Conservation (phyloP, 2,888 invertebrate genomes). For the Stenichneumon culpator region DNA sequence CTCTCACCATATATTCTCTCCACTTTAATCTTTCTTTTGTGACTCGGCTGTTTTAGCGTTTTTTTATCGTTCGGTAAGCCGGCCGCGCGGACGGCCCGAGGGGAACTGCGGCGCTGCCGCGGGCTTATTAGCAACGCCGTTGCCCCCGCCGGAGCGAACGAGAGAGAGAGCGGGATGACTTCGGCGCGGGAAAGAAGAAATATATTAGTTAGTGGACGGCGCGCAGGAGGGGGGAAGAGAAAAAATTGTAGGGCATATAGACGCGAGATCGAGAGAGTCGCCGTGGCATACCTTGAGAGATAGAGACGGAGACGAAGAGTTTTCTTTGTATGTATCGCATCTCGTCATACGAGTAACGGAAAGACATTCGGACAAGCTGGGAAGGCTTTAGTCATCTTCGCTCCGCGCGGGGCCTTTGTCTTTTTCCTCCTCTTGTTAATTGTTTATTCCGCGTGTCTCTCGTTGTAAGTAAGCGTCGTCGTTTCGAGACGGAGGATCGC, state of each 20-base stretch:
- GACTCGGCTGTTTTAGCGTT: constrained; percentile 83
- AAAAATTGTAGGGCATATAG: constrained; percentile 72
- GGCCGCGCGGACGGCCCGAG: constrained; percentile 51
- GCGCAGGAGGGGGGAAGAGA: constrained; percentile 57
- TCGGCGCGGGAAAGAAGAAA: not conserved
- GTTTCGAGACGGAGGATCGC: not conserved
- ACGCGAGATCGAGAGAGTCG: constrained; percentile 55
- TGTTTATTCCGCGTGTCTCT: not conserved
- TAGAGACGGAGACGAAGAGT: constrained; percentile 42
- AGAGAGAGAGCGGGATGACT: not conserved
- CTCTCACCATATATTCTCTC: constrained; percentile 76
- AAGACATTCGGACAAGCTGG: not conserved
- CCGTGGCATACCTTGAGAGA: constrained; percentile 54
- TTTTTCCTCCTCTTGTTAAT: not conserved
- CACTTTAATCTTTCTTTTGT: constrained; percentile 83
- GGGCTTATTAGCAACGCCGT: constrained; percentile 77
- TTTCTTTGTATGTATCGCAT: constrained; percentile 28
- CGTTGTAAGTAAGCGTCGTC: not conserved
- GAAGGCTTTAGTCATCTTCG: not conserved
- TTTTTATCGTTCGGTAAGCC: constrained; percentile 80
- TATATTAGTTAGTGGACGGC: constrained; percentile 44
- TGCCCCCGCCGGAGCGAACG: constrained; percentile 8
- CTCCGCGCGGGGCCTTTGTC: constrained; percentile 13
- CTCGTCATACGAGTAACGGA: constrained; percentile 28
- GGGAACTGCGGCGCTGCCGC: constrained; percentile 67